A percentile compares a stretch with the other conserved stretches of the same genome.
Conservation (phyloP, 2,888 invertebrate species). For the Orchesella flavescens region DNA sequence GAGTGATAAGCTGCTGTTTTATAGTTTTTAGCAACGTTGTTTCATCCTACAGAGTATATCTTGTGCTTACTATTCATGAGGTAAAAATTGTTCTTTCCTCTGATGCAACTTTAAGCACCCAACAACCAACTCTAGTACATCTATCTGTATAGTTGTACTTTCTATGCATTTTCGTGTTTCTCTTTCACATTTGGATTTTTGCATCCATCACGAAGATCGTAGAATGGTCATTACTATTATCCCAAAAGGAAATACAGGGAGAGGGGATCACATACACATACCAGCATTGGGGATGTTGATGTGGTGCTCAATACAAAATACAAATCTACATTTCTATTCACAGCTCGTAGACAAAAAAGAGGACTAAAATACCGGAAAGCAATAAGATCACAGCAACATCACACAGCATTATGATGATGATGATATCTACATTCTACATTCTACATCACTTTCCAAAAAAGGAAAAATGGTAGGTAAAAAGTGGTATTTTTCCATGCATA, state of each 20-base stretch:
- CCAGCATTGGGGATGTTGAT: no score
- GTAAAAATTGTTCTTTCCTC: not conserved
- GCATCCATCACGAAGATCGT: slow-evolving; percentile 36
- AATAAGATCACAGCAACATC: slow-evolving; percentile 15
- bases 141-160: no score
- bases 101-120: no score
- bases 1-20: no score
- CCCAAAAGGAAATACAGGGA: not conserved
- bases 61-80: slow-evolving; percentile 9
- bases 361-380: slow-evolving; percentile 9
- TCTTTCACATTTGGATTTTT: slow-evolving; percentile 19
- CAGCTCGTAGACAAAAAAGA: slow-evolving; percentile 9
- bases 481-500: not conserved
- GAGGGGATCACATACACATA: not conserved
- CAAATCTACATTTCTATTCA: slow-evolving; percentile 33
- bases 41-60: not conserved
- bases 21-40: no score
- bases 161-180: not conserved
- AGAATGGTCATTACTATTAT: slow-evolving; percentile 30
- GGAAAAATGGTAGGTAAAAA: not conserved
- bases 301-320: slow-evolving; percentile 12
- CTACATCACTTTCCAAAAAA: no score
- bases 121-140: no score
- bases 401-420: not conserved
- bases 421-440: not conserved